phyloP scores from a whole-genome alignment of 2,888 invertebrate genomes.

The Willowsia nigromaculata region DNA sequence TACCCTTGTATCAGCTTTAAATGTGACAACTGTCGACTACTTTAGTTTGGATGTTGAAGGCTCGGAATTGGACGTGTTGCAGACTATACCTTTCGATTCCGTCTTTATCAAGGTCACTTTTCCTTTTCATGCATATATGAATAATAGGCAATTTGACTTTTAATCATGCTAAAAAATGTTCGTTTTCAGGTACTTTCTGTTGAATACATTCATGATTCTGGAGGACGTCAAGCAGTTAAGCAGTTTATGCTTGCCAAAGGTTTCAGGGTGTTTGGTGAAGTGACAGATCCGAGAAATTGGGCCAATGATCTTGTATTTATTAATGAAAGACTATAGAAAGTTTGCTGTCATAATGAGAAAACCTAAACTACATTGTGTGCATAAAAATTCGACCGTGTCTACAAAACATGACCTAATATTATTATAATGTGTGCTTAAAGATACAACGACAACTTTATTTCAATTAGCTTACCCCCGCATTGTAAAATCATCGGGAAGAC shows the following conservation, averaged over 20 bases:
- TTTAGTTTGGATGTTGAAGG: constrained; percentile 80
- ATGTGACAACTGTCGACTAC: constrained; percentile 80
- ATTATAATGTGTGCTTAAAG: too few species aligned
- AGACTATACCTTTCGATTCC: constrained; percentile 82
- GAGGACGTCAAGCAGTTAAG: constrained; percentile 80
- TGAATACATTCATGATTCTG: constrained; percentile 81
- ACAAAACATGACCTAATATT: too few species aligned
- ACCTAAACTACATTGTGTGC: too few species aligned
- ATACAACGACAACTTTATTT: too few species aligned
- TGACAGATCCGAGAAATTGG: constrained; percentile 80
- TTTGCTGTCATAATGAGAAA: too few species aligned
- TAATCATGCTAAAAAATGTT: too few species aligned
- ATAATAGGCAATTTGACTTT: background rate
- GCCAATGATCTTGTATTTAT: constrained; percentile 82
- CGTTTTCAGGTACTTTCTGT: constrained; percentile 79
- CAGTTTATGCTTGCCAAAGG: constrained; percentile 81
- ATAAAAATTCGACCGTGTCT: too few species aligned
- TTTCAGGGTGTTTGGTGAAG: constrained; percentile 80
- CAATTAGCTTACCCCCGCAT: too few species aligned
- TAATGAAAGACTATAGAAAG: constrained; percentile 78
- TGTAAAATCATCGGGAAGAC: too few species aligned
- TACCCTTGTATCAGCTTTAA: constrained; percentile 80
- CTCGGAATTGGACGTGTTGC: constrained; percentile 81
- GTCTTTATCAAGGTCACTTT: constrained; percentile 80
- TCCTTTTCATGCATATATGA: background rate